Base-by-base conservation (phyloP, 2,888 invertebrate species). In the Encarsia formosa region DNA sequence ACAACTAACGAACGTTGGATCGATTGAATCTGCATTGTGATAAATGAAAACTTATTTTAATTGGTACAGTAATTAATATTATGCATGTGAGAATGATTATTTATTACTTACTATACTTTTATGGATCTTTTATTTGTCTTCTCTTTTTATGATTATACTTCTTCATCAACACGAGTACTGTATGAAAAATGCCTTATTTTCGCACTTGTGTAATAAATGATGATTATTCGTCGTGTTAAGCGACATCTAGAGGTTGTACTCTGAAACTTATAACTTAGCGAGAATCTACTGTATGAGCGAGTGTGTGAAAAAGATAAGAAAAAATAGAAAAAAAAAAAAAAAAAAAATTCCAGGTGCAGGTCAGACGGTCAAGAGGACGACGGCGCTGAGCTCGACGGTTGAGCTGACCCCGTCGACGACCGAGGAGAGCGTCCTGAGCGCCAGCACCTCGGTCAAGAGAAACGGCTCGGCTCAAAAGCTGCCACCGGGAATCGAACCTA, bases 401-500 rank as follows among this genome's bases (percentile, higher is more conserved):
- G 75, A 77, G 20, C 62, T 80, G 56, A 80, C 79, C 15, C 79
- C 81, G 29, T 80, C 81, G 16, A 81, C 80, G 26, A 81, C 80
- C 19, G 80, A 80, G 62, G 80, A 79, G 64, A 78, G 77, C 62
- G 75, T 78, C 26, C 65, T 74, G 18, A 67, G 67, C 18, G 62
- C 64, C 42, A 66, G 65, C 24, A 62, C 64, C 9, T n/a, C 65
- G 40, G 61, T 67, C 51, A 79, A 78, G 63, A 70, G 74, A 48
- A 78, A 78, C 74, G 81, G 81, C 53, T 81, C 84, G 59, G 79
- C 81, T 65, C 59, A 60, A 42, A 57, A 54, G 24, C 54, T 62
- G 19, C 77, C 87, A 64, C 83, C 86, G 15, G 86, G 86, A 59
- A 84, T 87, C 58, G 86, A 87, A 68, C 86, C 86, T 61, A 79